These are phyloP conservation scores for Biston stratarius DNA, from an alignment of 2,888 invertebrate species.

Conservation along the genomic window DNA sequence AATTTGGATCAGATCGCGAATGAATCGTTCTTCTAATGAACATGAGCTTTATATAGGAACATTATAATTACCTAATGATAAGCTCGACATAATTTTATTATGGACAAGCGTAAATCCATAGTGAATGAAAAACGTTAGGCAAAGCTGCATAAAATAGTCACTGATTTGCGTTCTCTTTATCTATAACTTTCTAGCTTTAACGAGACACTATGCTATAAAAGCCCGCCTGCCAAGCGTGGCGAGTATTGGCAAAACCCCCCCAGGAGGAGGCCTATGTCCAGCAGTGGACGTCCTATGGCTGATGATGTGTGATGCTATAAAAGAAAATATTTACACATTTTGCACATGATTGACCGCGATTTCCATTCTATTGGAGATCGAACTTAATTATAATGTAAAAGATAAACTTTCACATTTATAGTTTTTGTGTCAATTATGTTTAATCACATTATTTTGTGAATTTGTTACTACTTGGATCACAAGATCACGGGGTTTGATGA, in stretches of 20 bases:
- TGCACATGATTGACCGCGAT: too few species aligned
- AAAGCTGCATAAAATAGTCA: background rate
- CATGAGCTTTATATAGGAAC: background rate
- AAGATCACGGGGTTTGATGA: background rate
- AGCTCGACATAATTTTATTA: too few species aligned
- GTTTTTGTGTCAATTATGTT: background rate
- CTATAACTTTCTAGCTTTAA: background rate
- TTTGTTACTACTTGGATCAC: background rate
- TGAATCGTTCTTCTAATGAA: background rate
- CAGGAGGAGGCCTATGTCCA: too few species aligned
- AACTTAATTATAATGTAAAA: background rate
- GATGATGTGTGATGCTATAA: too few species aligned
- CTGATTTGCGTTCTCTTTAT: background rate
- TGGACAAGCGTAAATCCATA: too few species aligned
- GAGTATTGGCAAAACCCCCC: too few species aligned
- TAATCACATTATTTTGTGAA: background rate
- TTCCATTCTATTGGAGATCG: too few species aligned
- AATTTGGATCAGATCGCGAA: too few species aligned
- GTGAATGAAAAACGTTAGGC: too few species aligned
- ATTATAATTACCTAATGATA: too few species aligned
- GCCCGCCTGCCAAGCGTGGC: too few species aligned
- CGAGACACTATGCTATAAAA: background rate
- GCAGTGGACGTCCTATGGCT: too few species aligned
- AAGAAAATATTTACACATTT: background rate
- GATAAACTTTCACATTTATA: background rate